phyloP scores from a whole-genome alignment of 2,113 vertebrate species.

The Lota lota region DNA sequence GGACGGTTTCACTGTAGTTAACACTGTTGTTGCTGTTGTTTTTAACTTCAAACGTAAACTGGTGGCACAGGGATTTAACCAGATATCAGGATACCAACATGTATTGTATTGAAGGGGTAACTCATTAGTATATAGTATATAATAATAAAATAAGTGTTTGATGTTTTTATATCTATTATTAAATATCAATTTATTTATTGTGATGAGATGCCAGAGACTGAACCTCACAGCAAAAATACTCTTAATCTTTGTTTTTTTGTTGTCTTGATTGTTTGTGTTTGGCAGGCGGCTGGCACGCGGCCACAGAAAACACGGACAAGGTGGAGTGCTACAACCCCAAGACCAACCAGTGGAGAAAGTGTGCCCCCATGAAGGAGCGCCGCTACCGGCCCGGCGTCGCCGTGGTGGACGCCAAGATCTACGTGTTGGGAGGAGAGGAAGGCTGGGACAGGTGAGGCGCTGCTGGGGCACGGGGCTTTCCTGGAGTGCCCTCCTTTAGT shows the following conservation, averaged over 20 bases:
- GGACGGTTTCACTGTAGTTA: too few species aligned
- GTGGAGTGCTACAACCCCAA: constrained; percentile 79
- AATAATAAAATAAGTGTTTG: too few species aligned
- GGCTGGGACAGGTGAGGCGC: constrained; percentile 74
- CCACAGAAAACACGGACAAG: constrained; percentile 79
- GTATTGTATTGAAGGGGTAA: too few species aligned
- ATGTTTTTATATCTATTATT: too few species aligned
- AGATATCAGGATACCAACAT: too few species aligned
- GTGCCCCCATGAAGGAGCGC: constrained; percentile 79
- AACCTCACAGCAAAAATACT: neutral
- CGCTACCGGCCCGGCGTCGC: constrained; percentile 77
- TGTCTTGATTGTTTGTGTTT: neutral
- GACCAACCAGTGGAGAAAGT: constrained; percentile 79
- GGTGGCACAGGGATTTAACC: too few species aligned
- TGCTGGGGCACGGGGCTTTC: neutral
- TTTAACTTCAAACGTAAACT: too few species aligned
- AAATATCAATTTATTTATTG: too few species aligned
- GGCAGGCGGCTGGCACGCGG: constrained; percentile 78
- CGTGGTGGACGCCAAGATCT: constrained; percentile 78
- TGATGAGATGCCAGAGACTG: neutral
- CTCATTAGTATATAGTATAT: too few species aligned
- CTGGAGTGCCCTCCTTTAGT: too few species aligned
- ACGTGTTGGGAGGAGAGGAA: constrained; percentile 78
- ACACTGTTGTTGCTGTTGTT: too few species aligned
- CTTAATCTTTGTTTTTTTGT: neutral